Percentiles rank a stretch among this genome's conserved stretches.
These are phyloP conservation scores for Camponotus fellah DNA, from an alignment of 2,888 invertebrate genomes.

Conservation along the genomic window DNA sequence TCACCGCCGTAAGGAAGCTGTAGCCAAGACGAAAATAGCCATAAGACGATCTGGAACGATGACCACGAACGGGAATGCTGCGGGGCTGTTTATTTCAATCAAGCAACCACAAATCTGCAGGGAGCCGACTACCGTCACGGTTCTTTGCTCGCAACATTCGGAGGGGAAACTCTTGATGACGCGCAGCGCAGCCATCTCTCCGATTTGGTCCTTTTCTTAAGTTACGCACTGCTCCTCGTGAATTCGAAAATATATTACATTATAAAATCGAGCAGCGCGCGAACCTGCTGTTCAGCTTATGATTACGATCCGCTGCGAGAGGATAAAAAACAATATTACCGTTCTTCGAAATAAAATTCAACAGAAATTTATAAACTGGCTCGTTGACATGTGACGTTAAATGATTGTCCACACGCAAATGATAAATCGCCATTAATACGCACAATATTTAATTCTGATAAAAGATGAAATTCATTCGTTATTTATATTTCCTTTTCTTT, in stretches of 20 bases:
- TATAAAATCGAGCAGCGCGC: conserved; percentile 53
- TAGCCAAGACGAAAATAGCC: conserved; percentile 5
- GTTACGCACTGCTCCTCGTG: conserved; percentile 49
- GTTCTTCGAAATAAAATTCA: conserved; percentile 1
- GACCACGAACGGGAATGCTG: conserved; percentile 60
- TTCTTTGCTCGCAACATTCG: conserved; percentile 57
- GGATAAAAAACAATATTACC: conserved; percentile 16
- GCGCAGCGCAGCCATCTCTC: conserved; percentile 31
- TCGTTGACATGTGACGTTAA: background rate
- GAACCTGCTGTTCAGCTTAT: conserved; percentile 25
- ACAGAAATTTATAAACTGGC: conserved; percentile 14
- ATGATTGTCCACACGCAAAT: background rate
- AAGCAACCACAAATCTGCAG: conserved; percentile 81
- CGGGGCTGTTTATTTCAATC: conserved; percentile 82
- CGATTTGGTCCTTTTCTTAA: conserved; percentile 40
- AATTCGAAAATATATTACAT: conserved; percentile 63
- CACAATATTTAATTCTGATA: background rate
- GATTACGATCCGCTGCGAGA: conserved; percentile 55
- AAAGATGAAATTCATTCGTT: background rate
- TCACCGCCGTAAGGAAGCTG: conserved; percentile 68
- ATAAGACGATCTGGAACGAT: conserved; percentile 59
- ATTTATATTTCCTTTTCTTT: background rate
- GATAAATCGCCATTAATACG: background rate
- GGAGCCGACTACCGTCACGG: conserved; percentile 72
- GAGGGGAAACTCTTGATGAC: conserved; percentile 43